Evolutionary conservation across 1,140 invertebrate species (phyloP), one percentile per base, ranked within the genome.

Genomic region (Oscheius sp.): DNA sequence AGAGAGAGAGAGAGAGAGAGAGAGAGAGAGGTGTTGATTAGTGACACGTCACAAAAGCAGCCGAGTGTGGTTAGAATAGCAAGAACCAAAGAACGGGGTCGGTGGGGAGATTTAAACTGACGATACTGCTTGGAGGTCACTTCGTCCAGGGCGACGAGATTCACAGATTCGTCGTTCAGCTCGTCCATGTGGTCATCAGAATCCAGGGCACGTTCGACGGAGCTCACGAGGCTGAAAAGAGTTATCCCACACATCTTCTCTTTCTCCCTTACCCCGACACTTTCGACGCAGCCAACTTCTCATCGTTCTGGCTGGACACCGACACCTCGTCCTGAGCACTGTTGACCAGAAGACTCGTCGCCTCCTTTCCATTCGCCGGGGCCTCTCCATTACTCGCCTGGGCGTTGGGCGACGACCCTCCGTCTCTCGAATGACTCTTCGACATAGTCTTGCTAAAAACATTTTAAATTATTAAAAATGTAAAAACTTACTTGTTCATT

Each of bases 101-200:
- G 49, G 7, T 4, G 28, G 7, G 7, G 23, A 55, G 23, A 55
- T 20, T 26, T 20, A 4, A 42, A 42, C 49, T 13, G 7, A 55
- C 49, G 15, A 55, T 55, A 32, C 18, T 7, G 18, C 61, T 63
- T 63, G 13, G 55, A 31, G 36, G 32, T n/a, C 28, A 82, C 69
- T 55, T 83, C 81, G 18, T 75, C 79, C 36, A 83, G 55, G 4
- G 80, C 81, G 3, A 83, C 81, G 20, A 83, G 61, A 70, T 83
- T 83, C 2, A 83, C 82, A 2, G 77, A 65, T 38, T 67, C 55
- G 62, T 82, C 82, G 59, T 81, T 78, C 34, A 80, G 42, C 15
- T 82, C 80, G 32, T 82, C 80, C 36, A 81, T 77, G 28, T 64
- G 61, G 36, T 76, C 78, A 23, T 75, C 65, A 1, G 52, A 59